phyloP scores from a whole-genome alignment of 2,797 vertebrate genomes.

The Girardinus metallicus region DNA sequence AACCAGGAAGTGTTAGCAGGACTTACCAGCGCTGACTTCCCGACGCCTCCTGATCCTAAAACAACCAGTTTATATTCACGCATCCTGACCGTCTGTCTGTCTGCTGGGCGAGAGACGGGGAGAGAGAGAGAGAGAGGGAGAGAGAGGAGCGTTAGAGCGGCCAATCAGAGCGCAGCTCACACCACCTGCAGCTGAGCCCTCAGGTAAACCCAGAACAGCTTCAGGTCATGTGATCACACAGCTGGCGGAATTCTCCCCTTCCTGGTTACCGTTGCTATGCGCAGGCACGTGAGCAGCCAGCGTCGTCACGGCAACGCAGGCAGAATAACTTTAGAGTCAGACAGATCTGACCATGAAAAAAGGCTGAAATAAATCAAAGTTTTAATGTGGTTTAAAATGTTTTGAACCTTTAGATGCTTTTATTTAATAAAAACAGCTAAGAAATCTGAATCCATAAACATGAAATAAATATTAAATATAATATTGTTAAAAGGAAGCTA shows the following conservation, averaged over 20 bases:
- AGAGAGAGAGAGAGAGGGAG: slow-evolving; percentile 6
- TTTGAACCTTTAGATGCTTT: background rate
- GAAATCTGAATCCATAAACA: background rate
- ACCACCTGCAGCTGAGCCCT: background rate
- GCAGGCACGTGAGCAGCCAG: background rate
- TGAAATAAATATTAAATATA: background rate
- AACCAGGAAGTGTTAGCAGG: background rate
- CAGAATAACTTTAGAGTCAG: background rate
- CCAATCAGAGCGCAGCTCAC: slow-evolving; percentile 41
- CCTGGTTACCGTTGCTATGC: slow-evolving; percentile 59
- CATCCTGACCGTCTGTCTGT: slow-evolving; percentile 83
- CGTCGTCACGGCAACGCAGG: slow-evolving; percentile 44
- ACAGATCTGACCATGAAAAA: background rate
- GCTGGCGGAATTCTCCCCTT: slow-evolving; percentile 64
- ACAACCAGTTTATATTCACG: slow-evolving; percentile 96
- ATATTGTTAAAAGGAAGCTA: background rate
- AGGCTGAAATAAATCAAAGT: background rate
- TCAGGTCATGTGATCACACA: slow-evolving; percentile 58
- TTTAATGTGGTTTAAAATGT: background rate
- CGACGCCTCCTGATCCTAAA: slow-evolving; percentile 94
- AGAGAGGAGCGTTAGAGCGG: slow-evolving; percentile 15
- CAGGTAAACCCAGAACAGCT: background rate
- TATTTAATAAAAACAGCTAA: background rate
- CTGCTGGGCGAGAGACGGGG: slow-evolving; percentile 42
- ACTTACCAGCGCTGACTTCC: slow-evolving; percentile 94